Evolutionary conservation across 2,888 invertebrate genomes (phyloP).

Genomic region (Clusia tigrina): DNA sequence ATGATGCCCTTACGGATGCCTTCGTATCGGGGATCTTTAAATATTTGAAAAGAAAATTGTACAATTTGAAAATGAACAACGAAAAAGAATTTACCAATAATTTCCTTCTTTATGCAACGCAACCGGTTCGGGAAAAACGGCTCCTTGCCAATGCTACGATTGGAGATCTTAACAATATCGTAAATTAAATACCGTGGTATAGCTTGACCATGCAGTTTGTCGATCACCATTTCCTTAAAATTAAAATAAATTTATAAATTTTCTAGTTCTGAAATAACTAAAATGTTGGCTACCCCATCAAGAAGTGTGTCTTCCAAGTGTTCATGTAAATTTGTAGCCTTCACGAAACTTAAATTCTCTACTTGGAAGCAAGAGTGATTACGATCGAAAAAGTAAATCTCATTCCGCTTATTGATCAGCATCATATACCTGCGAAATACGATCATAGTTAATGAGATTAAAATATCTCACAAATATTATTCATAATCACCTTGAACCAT

Average conservation of each 20-base stretch:
- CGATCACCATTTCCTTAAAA: conserved; percentile 93
- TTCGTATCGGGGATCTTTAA: conserved; percentile 67
- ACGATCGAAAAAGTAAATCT: conserved; percentile 93
- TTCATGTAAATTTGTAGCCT: conserved; percentile 73
- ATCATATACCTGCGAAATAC: conserved; percentile 81
- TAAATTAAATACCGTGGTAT: conserved; percentile 93
- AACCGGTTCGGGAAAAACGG: conserved; percentile 81
- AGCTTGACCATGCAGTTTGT: conserved; percentile 77
- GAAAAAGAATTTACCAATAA: conserved; percentile 67
- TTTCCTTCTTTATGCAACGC: conserved; percentile 77
- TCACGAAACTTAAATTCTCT: conserved; percentile 79
- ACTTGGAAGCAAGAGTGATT: conserved; percentile 93
- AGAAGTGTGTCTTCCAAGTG: conserved; percentile 84
- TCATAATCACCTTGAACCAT: conserved; percentile 92
- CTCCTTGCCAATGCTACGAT: conserved; percentile 75
- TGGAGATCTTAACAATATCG: conserved; percentile 88
- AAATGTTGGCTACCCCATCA: conserved; percentile 80
- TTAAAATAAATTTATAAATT: conserved; percentile 17
- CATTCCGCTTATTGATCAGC: conserved; percentile 85
- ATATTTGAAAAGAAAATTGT: not conserved
- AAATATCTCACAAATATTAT: not conserved
- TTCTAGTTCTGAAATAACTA: not conserved
- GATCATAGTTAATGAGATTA: conserved; percentile 6
- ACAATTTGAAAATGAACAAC: not conserved
- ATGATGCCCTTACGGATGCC: conserved; percentile 83